Evolutionary conservation across 1,140 invertebrate genomes (phyloP).

Genomic region (Aleiodes sp.): DNA sequence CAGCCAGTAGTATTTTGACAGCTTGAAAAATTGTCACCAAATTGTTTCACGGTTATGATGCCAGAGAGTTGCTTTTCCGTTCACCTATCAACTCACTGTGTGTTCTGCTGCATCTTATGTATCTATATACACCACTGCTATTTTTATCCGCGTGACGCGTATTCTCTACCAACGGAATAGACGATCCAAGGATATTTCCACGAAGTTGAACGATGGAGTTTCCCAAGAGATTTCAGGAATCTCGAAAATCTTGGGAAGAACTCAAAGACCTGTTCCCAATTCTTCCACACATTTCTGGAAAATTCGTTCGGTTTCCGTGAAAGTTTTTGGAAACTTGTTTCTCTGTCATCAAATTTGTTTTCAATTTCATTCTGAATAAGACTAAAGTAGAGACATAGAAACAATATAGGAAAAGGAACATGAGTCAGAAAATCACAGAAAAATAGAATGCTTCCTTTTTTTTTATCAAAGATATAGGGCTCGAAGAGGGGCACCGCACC

Average conservation of each 20-base stretch:
- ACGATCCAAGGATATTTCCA: conserved; percentile 27
- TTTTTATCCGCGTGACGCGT: conserved; percentile 1
- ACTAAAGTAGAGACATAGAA: too few relatives aligned
- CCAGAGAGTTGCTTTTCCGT: conserved; percentile 19
- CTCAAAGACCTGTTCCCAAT: background rate
- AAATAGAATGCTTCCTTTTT: background rate
- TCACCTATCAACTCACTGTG: conserved; percentile 6
- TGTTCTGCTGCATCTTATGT: background rate
- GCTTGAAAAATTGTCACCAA: conserved; percentile 53
- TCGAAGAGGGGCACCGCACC: conserved; percentile 33
- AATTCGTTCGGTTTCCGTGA: background rate
- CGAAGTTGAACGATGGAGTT: conserved; percentile 43
- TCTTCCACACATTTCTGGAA: background rate
- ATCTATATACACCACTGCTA: background rate
- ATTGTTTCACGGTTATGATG: conserved; percentile 46
- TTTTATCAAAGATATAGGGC: background rate
- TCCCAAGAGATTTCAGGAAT: conserved; percentile 41
- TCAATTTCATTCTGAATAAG: too few relatives aligned
- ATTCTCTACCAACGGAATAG: too few relatives aligned
- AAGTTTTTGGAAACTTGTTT: background rate
- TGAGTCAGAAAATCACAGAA: background rate
- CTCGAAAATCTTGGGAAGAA: conserved; percentile 19
- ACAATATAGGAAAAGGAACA: too few relatives aligned
- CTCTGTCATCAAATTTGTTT: too few relatives aligned
- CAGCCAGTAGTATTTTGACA: conserved; percentile 45